A percentile compares a stretch with the other conserved stretches of the same genome.
These are phyloP conservation scores for Orius laevigatus DNA, from an alignment of 1,140 invertebrate species.

Conservation along the genomic window DNA sequence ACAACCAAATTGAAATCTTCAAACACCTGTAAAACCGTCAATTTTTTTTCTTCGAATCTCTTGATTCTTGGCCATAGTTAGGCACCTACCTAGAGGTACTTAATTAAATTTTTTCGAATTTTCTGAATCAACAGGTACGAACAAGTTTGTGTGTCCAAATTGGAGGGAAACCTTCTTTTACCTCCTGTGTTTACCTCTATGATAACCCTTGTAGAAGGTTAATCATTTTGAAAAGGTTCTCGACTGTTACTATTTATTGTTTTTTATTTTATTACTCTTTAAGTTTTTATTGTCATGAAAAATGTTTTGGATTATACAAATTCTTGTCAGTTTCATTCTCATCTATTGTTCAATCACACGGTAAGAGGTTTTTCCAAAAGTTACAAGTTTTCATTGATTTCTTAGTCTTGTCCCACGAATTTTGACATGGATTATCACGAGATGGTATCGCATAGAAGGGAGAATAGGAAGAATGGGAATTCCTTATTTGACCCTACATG, in stretches of 20 bases:
- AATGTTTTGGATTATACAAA: constrained; percentile 1
- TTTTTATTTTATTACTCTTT: constrained; percentile 2
- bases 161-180: no score
- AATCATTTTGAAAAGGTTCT: no score
- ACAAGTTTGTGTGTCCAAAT: no score
- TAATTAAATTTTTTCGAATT: no score
- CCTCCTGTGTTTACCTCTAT: no score
- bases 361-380: background rate
- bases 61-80: no score
- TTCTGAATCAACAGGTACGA: no score
- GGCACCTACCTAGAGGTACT: no score
- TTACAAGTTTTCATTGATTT: constrained; percentile 15
- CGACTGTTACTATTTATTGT: background rate
- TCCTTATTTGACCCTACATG: constrained; percentile 45
- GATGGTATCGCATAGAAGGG: constrained; percentile 44
- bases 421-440: constrained; percentile 48
- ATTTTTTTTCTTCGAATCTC: no score
- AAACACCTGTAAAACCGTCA: no score
- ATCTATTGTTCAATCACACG: constrained; percentile 7
- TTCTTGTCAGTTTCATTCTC: constrained; percentile 2
- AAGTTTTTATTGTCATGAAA: background rate
- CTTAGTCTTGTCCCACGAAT: constrained; percentile 45
- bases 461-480: constrained; percentile 49
- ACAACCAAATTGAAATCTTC: no score
- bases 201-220: no score